phyloP scores from a whole-genome alignment of 2,888 invertebrate species.

The Pantelozetes paolii region DNA sequence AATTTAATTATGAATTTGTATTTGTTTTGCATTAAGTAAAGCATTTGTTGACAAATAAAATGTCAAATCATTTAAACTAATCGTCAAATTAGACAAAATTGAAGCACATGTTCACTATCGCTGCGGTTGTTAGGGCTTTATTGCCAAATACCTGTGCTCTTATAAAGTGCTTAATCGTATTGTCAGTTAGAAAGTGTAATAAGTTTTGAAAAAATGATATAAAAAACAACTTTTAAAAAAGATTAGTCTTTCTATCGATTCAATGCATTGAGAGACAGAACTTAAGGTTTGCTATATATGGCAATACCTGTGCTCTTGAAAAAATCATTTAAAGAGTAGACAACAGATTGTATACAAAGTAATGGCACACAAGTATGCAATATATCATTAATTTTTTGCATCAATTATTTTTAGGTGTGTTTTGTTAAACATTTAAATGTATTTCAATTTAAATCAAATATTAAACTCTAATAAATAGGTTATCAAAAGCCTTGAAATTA shows the following conservation, averaged over 20 bases:
- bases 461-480: not conserved
- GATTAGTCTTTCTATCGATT: not conserved
- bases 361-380: not conserved
- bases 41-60: not conserved
- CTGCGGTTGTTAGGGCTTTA: not conserved
- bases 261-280: not conserved
- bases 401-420: conserved; percentile 29
- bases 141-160: conserved; percentile 14
- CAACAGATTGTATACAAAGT: too few species aligned
- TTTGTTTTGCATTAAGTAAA: conserved; percentile 18
- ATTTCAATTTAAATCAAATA: not conserved
- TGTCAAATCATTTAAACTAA: conserved; percentile 9
- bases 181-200: conserved; percentile 23
- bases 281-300: conserved; percentile 27
- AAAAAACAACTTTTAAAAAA: not conserved
- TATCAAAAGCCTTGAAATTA: conserved; percentile 7
- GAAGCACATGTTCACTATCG: conserved; percentile 25
- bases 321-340: not conserved
- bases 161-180: conserved; percentile 24
- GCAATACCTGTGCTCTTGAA: conserved; percentile 27
- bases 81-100: conserved; percentile 20
- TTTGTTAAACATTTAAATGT: conserved; percentile 16
- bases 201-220: not conserved
- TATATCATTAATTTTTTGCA: conserved; percentile 16
- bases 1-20: not conserved